These are phyloP conservation scores for Suillia variegata DNA, from an alignment of 2,888 invertebrate genomes.

Conservation along the genomic window DNA sequence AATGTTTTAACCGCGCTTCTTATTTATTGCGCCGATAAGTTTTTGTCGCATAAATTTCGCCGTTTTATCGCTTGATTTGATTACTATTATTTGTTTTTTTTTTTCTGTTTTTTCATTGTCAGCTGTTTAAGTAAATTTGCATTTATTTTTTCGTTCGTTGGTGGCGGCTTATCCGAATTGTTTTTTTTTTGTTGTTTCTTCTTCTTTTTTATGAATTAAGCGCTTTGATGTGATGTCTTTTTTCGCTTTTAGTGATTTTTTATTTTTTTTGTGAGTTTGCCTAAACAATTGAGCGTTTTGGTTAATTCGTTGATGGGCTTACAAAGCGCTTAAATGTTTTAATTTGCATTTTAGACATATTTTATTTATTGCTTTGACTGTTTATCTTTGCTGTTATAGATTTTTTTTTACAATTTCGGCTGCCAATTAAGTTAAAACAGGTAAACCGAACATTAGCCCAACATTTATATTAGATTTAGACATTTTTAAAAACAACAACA, in stretches of 20 bases:
- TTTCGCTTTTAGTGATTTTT: neutral
- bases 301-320: conserved; percentile 9
- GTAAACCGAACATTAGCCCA: no score
- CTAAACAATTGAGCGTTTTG: neutral
- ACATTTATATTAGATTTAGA: no score
- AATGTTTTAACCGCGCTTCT: neutral
- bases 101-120: conserved; percentile 5
- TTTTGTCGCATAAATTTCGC: conserved; percentile 5
- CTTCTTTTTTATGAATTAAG: neutral
- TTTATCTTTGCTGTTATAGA: no score
- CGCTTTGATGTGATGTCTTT: neutral
- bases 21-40: neutral
- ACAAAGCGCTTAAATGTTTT: conserved; percentile 10
- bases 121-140: neutral
- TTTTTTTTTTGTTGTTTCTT: neutral
- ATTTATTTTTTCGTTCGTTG: neutral
- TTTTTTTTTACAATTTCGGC: no score
- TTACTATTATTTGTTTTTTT: no score
- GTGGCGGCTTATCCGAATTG: neutral
- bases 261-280: neutral
- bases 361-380: no score
- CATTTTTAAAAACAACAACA: no score
- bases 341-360: neutral
- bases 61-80: no score
- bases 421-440: no score